Percentiles rank a stretch among this genome's conserved stretches.
Conservation (phyloP, 2,797 vertebrate genomes). For the Stomatorhinus walkeri region DNA sequence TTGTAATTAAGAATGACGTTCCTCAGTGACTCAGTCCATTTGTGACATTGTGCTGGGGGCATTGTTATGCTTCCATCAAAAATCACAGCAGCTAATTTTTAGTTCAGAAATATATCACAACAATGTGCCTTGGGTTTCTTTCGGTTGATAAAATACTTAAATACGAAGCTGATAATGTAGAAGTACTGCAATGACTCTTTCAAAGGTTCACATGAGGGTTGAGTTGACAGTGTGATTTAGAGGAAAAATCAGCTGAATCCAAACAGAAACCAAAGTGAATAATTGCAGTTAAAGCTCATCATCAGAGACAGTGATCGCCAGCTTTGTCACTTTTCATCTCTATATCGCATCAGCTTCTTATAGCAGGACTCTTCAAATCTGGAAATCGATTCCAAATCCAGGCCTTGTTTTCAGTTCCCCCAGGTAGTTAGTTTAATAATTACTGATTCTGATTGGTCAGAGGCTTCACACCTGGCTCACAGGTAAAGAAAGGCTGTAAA, state of each 20-base stretch:
- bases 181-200: not conserved
- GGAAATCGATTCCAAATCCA: not conserved
- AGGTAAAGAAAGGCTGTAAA: not conserved
- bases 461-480: not conserved
- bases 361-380: not conserved
- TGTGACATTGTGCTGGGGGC: not conserved
- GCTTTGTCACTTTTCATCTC: not conserved
- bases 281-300: not conserved
- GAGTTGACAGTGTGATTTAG: not conserved
- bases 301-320: not conserved
- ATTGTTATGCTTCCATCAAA: not conserved
- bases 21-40: not conserved
- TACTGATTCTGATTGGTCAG: not conserved
- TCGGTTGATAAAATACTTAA: not conserved
- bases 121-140: not conserved
- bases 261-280: not conserved
- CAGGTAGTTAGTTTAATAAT: not conserved
- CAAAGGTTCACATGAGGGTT: not conserved
- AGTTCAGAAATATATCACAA: not conserved
- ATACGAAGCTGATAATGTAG: not conserved
- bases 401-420: not conserved
- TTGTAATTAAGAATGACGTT: constrained; percentile 3
- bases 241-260: too few relatives aligned
- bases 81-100: not conserved
- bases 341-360: not conserved